Evolutionary conservation across 2,113 vertebrate genomes (phyloP), one percentile per base, ranked within the genome.

Genomic region (Siniperca knerii): DNA sequence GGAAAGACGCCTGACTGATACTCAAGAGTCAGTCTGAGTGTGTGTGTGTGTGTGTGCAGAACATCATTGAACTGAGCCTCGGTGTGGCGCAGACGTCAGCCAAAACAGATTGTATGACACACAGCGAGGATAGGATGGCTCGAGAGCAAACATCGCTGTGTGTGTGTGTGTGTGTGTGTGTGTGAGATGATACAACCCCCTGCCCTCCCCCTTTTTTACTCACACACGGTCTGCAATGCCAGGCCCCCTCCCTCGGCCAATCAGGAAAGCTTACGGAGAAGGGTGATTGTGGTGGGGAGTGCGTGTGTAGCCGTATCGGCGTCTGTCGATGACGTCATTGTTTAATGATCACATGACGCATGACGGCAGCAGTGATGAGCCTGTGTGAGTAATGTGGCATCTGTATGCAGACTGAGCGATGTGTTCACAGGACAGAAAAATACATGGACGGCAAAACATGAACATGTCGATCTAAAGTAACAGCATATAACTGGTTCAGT

Each of bases 91-190:
- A 12, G 78, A 87, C 78, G 75, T 81, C 84, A 90, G 81, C 60
- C 78, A 67, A 75, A 87, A 82, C 84, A 87, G 88, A 89, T 69
- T 81, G 78, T 58, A 76, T 11, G 50, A 83, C 84, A 83, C 72
- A 62, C 71, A 79, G 48, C 3, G n/a, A 84, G 78, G 84, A 81
- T 76, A 33, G 81, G 5, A 87, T 79, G 81, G 77, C 64, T 50
- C 10, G 16, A 60, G 77, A 79, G 82, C 75, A 87, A 81, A 37
- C 64, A 84, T 65, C 20, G 11, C 40, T 61, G 57, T 62, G 0
- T 73, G 66, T 25, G 72, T 40, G 25, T 25, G 25, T 40, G 25
- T 25, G 25, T 25, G 25, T 25, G 68, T 58, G n/a, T 37, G 74
- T 58, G 78, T 42, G 67, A 11, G 76, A 33, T 20, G 79, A 87